phyloP scores from a whole-genome alignment of 2,113 vertebrate genomes.

The Oxygymnocypris stewartii region DNA sequence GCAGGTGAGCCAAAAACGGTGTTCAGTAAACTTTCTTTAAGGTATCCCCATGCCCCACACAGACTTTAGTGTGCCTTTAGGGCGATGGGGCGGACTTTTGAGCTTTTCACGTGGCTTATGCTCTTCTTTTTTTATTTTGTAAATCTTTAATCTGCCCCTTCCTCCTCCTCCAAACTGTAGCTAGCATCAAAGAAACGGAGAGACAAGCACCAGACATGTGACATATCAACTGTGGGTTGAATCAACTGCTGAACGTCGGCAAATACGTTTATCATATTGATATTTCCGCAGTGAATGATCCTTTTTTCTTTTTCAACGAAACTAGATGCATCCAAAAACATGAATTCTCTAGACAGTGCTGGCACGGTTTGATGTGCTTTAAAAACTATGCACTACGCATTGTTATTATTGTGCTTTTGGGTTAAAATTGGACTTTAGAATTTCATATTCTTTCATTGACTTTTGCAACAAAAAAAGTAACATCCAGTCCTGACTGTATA shows the following conservation, averaged over 20 bases:
- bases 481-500: conserved; percentile 46
- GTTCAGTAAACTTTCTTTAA: conserved; percentile 32
- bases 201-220: conserved; percentile 60
- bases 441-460: conserved; percentile 48
- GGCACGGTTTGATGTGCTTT: conserved; percentile 68
- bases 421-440: conserved; percentile 60
- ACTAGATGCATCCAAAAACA: conserved; percentile 62
- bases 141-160: conserved; percentile 50
- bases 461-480: conserved; percentile 43
- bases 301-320: conserved; percentile 57
- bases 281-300: conserved; percentile 72
- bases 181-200: conserved; percentile 57
- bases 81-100: conserved; percentile 57
- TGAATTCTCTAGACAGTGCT: conserved; percentile 67
- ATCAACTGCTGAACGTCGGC: conserved; percentile 61
- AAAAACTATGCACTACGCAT: conserved; percentile 76
- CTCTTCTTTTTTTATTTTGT: conserved; percentile 52
- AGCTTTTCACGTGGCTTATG: conserved; percentile 59
- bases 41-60: conserved; percentile 56
- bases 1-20: not conserved
- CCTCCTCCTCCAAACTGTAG: conserved; percentile 40
- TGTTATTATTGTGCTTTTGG: conserved; percentile 55
- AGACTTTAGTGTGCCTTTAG: conserved; percentile 71
- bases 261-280: conserved; percentile 82
- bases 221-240: conserved; percentile 71